phyloP scores from a whole-genome alignment of 2,797 vertebrate genomes.

The Argyrosomus regius region DNA sequence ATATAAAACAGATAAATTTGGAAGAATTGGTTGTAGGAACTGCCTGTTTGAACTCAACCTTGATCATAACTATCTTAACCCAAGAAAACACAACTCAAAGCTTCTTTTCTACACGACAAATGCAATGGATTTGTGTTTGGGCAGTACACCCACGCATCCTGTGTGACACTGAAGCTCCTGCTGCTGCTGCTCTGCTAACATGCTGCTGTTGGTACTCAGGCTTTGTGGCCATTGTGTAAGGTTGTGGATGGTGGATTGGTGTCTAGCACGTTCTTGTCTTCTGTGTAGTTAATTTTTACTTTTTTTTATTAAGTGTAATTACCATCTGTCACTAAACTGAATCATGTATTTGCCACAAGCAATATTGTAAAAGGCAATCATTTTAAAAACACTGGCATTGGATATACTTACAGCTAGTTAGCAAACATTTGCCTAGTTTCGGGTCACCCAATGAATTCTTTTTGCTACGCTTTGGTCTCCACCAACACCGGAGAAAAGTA shows the following conservation, averaged over 20 bases:
- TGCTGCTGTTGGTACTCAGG: not conserved
- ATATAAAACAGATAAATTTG: too few relatives aligned
- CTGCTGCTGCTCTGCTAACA: not conserved
- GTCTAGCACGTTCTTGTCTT: not conserved
- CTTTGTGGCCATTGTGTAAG: not conserved
- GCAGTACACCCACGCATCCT: not conserved
- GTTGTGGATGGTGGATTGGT: not conserved
- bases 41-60: not conserved
- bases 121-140: not conserved
- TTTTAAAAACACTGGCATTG: not conserved
- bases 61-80: not conserved
- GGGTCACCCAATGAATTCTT: not conserved
- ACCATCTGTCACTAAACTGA: not conserved
- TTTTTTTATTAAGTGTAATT: not conserved
- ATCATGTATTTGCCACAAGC: not conserved
- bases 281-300: not conserved
- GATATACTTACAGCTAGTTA: too few relatives aligned
- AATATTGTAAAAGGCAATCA: not conserved
- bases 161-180: not conserved
- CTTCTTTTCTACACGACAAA: not conserved
- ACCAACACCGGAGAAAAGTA: not conserved
- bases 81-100: not conserved
- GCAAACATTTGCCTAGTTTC: conserved; percentile 7
- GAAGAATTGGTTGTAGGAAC: not conserved
- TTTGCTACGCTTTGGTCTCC: conserved; percentile 16